Percentiles rank a stretch among this genome's conserved stretches.
Conservation (phyloP, 2,888 invertebrate species). For the Ashinkailepas kermadecensis region DNA sequence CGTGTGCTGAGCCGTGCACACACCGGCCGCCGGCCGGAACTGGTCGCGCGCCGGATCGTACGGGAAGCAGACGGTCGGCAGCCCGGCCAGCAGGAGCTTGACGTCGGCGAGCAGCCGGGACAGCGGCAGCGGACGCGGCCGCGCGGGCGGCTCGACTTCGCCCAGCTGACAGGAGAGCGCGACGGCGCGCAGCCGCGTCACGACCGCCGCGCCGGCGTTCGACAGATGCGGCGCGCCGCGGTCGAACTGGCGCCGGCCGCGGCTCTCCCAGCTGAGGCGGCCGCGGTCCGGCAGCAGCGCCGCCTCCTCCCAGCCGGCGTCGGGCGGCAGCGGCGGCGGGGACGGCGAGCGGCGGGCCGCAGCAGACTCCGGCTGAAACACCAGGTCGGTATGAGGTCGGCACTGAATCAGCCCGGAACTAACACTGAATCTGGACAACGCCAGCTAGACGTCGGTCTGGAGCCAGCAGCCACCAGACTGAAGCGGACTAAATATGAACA, state of each 20-base stretch:
- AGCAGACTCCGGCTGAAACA: no score
- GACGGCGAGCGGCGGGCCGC: no score
- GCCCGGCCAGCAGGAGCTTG: neutral
- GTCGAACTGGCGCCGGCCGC: neutral
- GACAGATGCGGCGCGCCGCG: neutral
- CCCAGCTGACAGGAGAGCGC: neutral
- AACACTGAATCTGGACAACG: no score
- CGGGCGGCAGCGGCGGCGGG: no score
- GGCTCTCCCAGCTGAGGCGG: neutral
- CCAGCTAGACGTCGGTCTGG: no score
- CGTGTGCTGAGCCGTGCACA: neutral
- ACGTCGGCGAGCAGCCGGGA: neutral
- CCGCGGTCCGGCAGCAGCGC: neutral
- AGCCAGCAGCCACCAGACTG: no score
- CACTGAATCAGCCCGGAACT: no score
- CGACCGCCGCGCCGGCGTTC: constrained; percentile 42
- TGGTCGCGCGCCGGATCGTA: neutral
- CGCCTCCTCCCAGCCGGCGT: neutral
- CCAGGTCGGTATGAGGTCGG: no score
- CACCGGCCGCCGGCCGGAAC: neutral
- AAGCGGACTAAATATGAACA: no score
- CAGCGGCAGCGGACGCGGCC: neutral
- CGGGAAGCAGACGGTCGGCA: neutral
- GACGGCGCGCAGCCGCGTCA: neutral
- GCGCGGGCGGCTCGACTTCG: no score